phyloP scores from a whole-genome alignment of 2,113 vertebrate species.

The Calcarius ornatus region DNA sequence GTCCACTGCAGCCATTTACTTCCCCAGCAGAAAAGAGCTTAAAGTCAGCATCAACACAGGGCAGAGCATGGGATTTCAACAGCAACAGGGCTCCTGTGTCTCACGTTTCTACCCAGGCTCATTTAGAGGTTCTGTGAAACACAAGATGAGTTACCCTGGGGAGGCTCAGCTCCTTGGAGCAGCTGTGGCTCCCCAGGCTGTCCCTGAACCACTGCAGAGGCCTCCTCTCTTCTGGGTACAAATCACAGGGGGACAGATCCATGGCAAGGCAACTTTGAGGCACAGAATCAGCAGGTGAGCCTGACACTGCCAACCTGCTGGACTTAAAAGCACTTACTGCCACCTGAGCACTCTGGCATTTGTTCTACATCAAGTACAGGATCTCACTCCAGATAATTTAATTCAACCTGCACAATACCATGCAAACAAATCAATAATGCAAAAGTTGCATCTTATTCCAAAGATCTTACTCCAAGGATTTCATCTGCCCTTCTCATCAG shows the following conservation, averaged over 20 bases:
- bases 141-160: not conserved
- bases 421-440: not conserved
- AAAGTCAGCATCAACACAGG: not conserved
- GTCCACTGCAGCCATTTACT: not conserved
- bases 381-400: not conserved
- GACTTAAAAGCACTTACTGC: not conserved
- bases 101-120: not conserved
- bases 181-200: not conserved
- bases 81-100: rapidly evolving
- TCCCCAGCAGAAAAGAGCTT: not conserved
- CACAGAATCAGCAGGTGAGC: not conserved
- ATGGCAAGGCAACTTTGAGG: not conserved
- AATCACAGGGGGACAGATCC: not conserved
- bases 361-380: not conserved
- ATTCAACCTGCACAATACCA: not conserved
- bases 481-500: not conserved
- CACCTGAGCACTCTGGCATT: not conserved
- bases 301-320: not conserved
- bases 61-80: not conserved
- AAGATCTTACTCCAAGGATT: not conserved
- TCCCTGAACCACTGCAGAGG: not conserved
- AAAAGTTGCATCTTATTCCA: not conserved
- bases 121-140: not conserved
- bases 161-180: not conserved
- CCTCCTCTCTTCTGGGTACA: not conserved